A percentile compares a stretch with the other conserved stretches of the same genome.
Evolutionary conservation across 1,140 invertebrate genomes (phyloP).

Genomic region (Hesperophylax magnus): DNA sequence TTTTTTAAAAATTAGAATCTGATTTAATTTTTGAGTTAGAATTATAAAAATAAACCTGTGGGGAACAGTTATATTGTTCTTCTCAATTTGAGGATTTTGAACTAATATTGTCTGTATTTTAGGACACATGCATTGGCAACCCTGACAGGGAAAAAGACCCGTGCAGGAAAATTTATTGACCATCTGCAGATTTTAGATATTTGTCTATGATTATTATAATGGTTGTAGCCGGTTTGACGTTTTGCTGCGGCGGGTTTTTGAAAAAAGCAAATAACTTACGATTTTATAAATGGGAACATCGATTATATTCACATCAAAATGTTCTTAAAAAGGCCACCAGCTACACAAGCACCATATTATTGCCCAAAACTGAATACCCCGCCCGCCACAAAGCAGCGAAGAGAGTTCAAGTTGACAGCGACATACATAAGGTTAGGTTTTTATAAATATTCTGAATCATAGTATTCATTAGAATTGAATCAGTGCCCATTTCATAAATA

Average conservation of each 20-base stretch:
- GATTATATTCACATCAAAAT: constrained; percentile 40
- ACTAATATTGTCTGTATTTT: too few species aligned
- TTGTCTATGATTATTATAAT: constrained; percentile 26
- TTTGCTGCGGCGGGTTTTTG: constrained; percentile 46
- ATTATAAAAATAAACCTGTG: too few species aligned
- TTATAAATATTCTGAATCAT: background rate
- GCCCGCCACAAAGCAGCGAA: constrained; percentile 33
- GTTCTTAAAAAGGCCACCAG: constrained; percentile 32
- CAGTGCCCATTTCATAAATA: background rate
- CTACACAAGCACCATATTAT: constrained; percentile 36
- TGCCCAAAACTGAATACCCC: constrained; percentile 44
- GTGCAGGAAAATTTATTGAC: background rate
- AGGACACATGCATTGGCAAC: too few species aligned
- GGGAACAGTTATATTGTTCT: too few species aligned
- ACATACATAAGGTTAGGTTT: constrained; percentile 45
- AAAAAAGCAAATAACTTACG: constrained; percentile 32
- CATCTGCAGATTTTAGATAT: background rate
- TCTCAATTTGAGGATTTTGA: too few species aligned
- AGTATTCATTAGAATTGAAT: too few species aligned
- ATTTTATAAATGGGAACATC: constrained; percentile 5
- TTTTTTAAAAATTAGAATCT: too few species aligned
- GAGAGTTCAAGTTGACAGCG: constrained; percentile 35
- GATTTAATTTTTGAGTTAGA: too few species aligned
- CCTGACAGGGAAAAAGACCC: background rate
- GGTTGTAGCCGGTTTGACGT: constrained; percentile 37